Conservation (phyloP, 2,888 invertebrate genomes). For the Drosophila diplacantha region DNA sequence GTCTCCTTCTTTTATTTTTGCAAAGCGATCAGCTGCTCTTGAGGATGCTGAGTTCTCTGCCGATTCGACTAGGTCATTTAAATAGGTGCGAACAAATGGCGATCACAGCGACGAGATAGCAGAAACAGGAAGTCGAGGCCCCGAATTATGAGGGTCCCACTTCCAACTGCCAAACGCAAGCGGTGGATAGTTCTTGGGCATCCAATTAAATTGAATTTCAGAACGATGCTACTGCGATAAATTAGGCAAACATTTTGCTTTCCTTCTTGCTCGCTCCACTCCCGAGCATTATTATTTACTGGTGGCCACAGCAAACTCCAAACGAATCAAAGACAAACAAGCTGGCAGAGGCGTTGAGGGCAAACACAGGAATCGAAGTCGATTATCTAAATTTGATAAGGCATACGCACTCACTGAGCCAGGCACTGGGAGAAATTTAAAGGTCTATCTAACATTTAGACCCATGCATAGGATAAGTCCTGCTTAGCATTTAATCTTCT, state of each 20-base stretch:
- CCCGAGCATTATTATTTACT: slow-evolving; percentile 14
- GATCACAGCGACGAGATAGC: slow-evolving; percentile 58
- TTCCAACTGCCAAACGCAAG: slow-evolving; percentile 8
- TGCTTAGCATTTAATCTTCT: too few species aligned
- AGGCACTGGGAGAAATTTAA: slow-evolving; percentile 8
- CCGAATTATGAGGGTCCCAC: slow-evolving; percentile 63
- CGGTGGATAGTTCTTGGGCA: slow-evolving; percentile 52
- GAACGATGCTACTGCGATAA: slow-evolving; percentile 72
- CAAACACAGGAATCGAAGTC: slow-evolving; percentile 51
- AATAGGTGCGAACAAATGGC: slow-evolving; percentile 65
- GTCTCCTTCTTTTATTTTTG: slow-evolving; percentile 31
- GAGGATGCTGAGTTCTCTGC: slow-evolving; percentile 19
- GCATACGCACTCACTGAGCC: slow-evolving; percentile 12
- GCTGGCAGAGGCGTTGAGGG: slow-evolving; percentile 47
- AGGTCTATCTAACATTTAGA: too few species aligned
- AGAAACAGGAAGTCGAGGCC: slow-evolving; percentile 53
- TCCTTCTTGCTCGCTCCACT: slow-evolving; percentile 11
- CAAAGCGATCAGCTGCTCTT: slow-evolving; percentile 54
- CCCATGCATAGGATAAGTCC: not conserved
- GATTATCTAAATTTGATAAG: slow-evolving; percentile 70
- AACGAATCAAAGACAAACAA: slow-evolving; percentile 52
- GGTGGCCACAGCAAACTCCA: slow-evolving; percentile 21
- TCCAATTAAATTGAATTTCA: slow-evolving; percentile 73
- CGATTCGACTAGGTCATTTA: slow-evolving; percentile 48
- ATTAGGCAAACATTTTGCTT: slow-evolving; percentile 65